These are phyloP conservation scores for Biston betularia DNA, from an alignment of 2,888 invertebrate genomes.

Conservation along the genomic window DNA sequence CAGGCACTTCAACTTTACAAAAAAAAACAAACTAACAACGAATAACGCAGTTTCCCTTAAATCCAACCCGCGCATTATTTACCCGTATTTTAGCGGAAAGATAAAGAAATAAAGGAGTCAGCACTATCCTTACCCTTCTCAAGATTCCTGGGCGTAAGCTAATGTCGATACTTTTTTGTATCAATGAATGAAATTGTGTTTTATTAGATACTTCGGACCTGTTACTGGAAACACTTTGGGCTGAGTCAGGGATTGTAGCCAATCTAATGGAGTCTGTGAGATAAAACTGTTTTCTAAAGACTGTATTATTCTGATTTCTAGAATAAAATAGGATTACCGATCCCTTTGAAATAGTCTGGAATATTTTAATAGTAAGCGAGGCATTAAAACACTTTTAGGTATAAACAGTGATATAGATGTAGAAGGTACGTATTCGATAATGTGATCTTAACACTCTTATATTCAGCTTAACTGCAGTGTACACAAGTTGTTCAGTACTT, in stretches of 20 bases:
- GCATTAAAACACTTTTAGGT: too few species aligned
- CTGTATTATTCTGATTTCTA: background rate
- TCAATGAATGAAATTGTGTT: constrained; percentile 33
- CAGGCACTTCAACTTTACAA: constrained; percentile 1
- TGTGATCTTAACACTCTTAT: too few species aligned
- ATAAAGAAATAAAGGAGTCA: constrained; percentile 39
- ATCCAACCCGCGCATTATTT: constrained; percentile 31
- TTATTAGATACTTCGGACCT: constrained; percentile 20
- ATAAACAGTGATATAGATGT: too few species aligned
- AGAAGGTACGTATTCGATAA: too few species aligned
- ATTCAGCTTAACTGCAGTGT: too few species aligned
- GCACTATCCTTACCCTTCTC: constrained; percentile 38
- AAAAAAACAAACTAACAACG: constrained; percentile 8
- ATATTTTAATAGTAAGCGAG: too few species aligned
- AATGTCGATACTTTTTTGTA: constrained; percentile 35
- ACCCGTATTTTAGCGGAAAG: constrained; percentile 33
- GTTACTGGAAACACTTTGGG: constrained; percentile 26
- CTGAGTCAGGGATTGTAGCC: constrained; percentile 5
- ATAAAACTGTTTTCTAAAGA: background rate
- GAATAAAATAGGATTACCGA: background rate
- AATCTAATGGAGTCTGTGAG: background rate
- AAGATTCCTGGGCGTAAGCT: constrained; percentile 36
- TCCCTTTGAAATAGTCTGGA: too few species aligned
- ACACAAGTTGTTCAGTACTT: too few species aligned
- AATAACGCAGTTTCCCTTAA: constrained; percentile 20